Base-by-base conservation (phyloP, 1,140 invertebrate species). In the Meloidogyne floridensis region DNA sequence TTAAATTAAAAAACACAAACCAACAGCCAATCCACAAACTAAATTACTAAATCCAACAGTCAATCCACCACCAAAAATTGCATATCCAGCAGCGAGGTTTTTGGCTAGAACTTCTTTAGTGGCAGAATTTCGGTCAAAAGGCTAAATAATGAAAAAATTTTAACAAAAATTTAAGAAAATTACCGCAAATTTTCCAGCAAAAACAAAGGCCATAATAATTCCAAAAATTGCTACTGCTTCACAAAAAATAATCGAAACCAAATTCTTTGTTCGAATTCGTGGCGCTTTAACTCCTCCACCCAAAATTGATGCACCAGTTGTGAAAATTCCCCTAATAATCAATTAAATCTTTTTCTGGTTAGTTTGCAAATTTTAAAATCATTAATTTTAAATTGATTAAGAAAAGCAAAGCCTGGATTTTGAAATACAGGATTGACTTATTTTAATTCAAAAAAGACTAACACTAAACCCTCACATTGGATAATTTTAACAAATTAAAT, bases 221-320 rank as follows among this genome's bases (percentile, higher is more conserved):
- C 96, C 96, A 91, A 98, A 98, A 91, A 98, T 98, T 77, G 96
- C 96, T 0, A 98, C 96, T 87, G 96, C 96, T 92, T 98, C 96
- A 91, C 96, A 98, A 92, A 98, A 98, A 91, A 98, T 98, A 89
- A 98, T 96, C 76, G 96, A 98, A 88, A 99, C 97, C 86, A 99
- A 93, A 92, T 99, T 99, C 92, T 99, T 99, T 73, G 97, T 99
- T 91, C 98, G 96, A 90, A 99, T 99, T 87, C 97, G 92, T 6
- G 97, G 97, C 20, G 97, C 96, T 92, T 98, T 98, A 0, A 99
- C 97, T 90, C 97, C 97, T 84, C 94, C 97, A 78, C 97, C 97
- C 74, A 98, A 92, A 90, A 99, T 99, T 88, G 95, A 97, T 7
- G 94, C 93, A 81, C 97, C 97, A 81, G 83, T 85, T 42, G 84